Evolutionary conservation across 1,140 invertebrate species (phyloP), one percentile per base, ranked within the genome.

Genomic region (Philotrypesis tridentata): DNA sequence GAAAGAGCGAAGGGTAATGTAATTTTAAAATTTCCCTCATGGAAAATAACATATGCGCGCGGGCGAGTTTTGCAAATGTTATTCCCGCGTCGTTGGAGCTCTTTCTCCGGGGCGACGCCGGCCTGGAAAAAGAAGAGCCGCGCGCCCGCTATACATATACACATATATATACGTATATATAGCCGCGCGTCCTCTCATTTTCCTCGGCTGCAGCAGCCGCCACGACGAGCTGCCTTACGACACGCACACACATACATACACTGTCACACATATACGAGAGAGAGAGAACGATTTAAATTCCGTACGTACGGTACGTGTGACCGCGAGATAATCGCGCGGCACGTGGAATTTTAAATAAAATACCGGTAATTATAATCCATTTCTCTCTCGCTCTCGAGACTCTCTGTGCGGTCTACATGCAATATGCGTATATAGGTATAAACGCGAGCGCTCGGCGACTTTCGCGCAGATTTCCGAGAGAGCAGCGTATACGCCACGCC

Each of bases 201-300:
- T 74, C 82, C 77, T 84, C 84, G 82, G 79, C 75, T 71, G 78
- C n/a, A n/a, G n/a, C n/a, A n/a, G n/a, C n/a, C n/a, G n/a, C 76
- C 72, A 84, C 75, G 33, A 37, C 33, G 75, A 70, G 61, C 48
- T 61, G 14, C 86, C 85, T 87, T 87, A 86, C 84, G 83, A 86
- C 83, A 9, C 4, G 33, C 9, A 37, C 4, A 37, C 4, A 37
- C 4, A 37, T n/a, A n/a, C n/a, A n/a, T n/a, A n/a, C n/a, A n/a
- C n/a, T n/a, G n/a, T n/a, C n/a, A n/a, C n/a, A n/a, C n/a, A n/a
- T n/a, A n/a, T n/a, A n/a, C n/a, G 33, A 37, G 33, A 37, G 33
- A 37, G 83, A 85, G 86, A 82, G 83, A 84, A 84, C 85, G 85
- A 86, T 87, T 87, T 87, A 85, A 86, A 87, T 87, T 86, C 85